Conservation (phyloP, 2,797 vertebrate species). For the Melanotaenia boesemani region DNA sequence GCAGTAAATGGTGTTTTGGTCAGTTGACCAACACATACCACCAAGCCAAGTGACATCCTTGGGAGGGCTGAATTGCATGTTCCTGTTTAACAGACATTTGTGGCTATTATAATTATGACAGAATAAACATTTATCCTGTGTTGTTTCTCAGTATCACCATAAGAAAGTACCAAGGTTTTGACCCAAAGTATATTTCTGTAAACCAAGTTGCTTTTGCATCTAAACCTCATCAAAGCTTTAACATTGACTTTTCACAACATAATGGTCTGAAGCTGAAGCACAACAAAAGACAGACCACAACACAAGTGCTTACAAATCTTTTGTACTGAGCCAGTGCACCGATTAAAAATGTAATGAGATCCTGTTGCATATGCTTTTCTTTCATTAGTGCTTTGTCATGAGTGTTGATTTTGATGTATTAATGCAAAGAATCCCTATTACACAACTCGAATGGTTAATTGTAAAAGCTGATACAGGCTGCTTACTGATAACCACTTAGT, state of each 20-base stretch:
- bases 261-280: background rate
- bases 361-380: constrained; percentile 28
- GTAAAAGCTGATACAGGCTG: constrained; percentile 12
- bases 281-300: constrained; percentile 19
- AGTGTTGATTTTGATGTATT: constrained; percentile 50
- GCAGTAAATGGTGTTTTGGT: too few relatives aligned
- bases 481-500: constrained; percentile 3
- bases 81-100: too few relatives aligned
- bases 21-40: too few relatives aligned
- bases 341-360: constrained; percentile 41
- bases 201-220: background rate
- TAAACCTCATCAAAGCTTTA: background rate
- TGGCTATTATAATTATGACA: too few relatives aligned
- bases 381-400: constrained; percentile 38
- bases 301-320: constrained; percentile 29
- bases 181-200: too few relatives aligned
- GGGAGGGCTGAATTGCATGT: too few relatives aligned
- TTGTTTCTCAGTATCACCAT: too few relatives aligned
- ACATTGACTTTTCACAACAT: background rate
- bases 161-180: too few relatives aligned
- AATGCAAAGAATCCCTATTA: constrained; percentile 35
- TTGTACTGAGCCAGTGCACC: constrained; percentile 16
- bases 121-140: too few relatives aligned
- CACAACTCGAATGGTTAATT: constrained; percentile 11
- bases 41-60: too few relatives aligned